phyloP scores from a whole-genome alignment of 2,797 vertebrate species.

The Crocidura indochinensis region DNA sequence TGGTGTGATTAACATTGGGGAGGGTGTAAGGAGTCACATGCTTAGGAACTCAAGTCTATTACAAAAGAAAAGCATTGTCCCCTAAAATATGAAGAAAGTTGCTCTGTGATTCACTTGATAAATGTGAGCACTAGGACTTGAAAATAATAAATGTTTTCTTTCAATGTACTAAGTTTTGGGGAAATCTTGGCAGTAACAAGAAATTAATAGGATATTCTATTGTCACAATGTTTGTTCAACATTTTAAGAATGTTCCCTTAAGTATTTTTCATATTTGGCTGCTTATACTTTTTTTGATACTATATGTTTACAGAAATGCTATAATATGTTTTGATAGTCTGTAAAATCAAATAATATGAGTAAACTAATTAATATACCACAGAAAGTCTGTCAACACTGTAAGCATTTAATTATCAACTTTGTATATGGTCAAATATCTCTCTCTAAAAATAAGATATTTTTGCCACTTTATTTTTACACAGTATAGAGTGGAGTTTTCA shows the following conservation, averaged over 20 bases:
- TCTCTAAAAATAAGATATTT: slow-evolving; percentile 25
- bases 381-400: background rate
- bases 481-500: background rate
- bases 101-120: background rate
- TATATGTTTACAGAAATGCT: background rate
- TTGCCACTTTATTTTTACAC: background rate
- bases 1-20: background rate
- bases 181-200: background rate
- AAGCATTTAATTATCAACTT: background rate
- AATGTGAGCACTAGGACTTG: background rate
- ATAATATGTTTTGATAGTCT: background rate
- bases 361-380: background rate
- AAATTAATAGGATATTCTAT: background rate
- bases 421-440: background rate
- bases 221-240: background rate
- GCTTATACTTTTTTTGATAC: background rate
- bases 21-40: background rate
- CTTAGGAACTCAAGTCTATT: background rate
- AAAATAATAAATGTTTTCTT: background rate
- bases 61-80: background rate
- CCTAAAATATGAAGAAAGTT: background rate
- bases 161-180: background rate
- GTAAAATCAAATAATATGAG: background rate
- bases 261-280: background rate
- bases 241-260: background rate